Conservation (phyloP, 2,113 vertebrate species). For the Pleuronectes platessa region DNA sequence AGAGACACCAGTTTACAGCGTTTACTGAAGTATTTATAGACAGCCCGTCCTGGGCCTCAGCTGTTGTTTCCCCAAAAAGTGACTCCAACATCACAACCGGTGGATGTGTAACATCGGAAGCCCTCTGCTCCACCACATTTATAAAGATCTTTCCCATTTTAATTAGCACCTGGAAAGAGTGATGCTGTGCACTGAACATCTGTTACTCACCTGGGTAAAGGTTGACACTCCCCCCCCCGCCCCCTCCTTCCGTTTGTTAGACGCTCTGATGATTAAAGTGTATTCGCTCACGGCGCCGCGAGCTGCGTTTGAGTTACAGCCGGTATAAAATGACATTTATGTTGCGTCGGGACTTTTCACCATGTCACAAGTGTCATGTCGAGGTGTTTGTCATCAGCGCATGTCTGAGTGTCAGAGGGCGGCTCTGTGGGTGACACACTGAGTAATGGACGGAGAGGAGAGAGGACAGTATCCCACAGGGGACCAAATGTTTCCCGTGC, state of each 20-base stretch:
- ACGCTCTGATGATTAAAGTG: no score
- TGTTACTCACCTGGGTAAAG: constrained; percentile 26
- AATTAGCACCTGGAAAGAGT: constrained; percentile 50
- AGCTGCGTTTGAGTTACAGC: neutral
- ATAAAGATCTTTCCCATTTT: constrained; percentile 27
- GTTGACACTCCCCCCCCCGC: neutral
- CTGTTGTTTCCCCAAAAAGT: constrained; percentile 2
- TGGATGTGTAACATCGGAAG: constrained; percentile 29
- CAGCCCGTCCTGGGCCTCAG: neutral
- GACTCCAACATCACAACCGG: neutral
- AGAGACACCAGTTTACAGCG: neutral
- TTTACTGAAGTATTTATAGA: neutral
- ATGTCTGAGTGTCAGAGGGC: constrained; percentile 30
- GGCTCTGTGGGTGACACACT: constrained; percentile 55
- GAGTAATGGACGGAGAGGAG: constrained; percentile 59
- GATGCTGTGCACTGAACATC: constrained; percentile 38
- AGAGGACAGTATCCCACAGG: constrained; percentile 51
- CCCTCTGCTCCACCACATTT: constrained; percentile 13
- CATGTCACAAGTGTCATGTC: neutral
- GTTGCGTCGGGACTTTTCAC: constrained; percentile 8
- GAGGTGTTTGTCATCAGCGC: constrained; percentile 6
- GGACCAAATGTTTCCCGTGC: constrained; percentile 49
- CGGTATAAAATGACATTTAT: neutral
- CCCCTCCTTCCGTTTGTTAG: no score
- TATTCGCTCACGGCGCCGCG: no score